Evolutionary conservation across 1,140 invertebrate genomes (phyloP), one percentile per base, ranked within the genome.

Genomic region (Monomorium pharaonis): DNA sequence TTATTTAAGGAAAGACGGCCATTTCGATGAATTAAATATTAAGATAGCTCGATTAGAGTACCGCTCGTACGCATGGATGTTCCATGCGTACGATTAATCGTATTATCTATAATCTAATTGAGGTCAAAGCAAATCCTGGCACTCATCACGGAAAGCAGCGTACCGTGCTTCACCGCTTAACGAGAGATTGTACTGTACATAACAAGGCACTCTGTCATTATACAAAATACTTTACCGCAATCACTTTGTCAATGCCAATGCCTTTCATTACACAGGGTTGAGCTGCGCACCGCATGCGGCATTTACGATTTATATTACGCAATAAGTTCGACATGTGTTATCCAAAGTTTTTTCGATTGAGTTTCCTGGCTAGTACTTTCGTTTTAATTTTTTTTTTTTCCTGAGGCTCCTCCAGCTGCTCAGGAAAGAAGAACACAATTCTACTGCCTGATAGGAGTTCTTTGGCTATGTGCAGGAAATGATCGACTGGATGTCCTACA

Each of bases 401-500:
- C 93, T 94, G 94, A 93, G 87, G 92, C 94, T 95, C 94, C 95
- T 95, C 94, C 94, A 92, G 94, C 91, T 91, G 93, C 91, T 95
- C 94, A 95, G 94, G 95, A 95, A 95, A 95, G 94, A 89, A 89
- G 94, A 95, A 95, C 94, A 93, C 54, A 69, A 91, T 95, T 94
- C 94, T 95, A 95, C 94, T 91, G 92, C 94, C 95, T 95, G 94
- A 98, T 98, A 98, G 98, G 98, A 98, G 97, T 98, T 98, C 96
- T 98, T 98, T 96, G 97, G 97, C 95, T 98, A 98, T 97, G 98
- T 98, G 93, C 97, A 99, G 98, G 98, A 99, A 97, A 98, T 99
- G 97, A 98, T 99, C 94, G 98, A 98, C 94, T 99, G 99, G 98
- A 98, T 99, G 97, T 98, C 98, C 86, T 99, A 99, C 95, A 96